Conservation (phyloP, 2,113 vertebrate species). For the Vulpes vulpes region DNA sequence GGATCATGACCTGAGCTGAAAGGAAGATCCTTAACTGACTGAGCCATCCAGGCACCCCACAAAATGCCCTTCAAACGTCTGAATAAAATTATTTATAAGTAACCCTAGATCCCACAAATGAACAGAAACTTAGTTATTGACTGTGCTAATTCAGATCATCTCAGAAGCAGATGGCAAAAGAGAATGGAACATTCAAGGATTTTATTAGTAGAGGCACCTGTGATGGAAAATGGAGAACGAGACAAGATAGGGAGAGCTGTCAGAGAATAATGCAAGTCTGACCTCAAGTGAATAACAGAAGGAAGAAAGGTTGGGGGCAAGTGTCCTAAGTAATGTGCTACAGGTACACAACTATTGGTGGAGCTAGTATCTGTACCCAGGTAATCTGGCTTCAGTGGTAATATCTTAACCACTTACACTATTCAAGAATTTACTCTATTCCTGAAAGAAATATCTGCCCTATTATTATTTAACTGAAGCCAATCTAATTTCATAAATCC, state of each 20-base stretch:
- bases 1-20: too few relatives aligned
- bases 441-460: not conserved
- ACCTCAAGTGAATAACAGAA: not conserved
- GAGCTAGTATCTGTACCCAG: not conserved
- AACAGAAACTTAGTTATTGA: conserved; percentile 12
- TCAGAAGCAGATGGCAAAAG: not conserved
- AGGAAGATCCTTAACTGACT: too few relatives aligned
- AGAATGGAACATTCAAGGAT: not conserved
- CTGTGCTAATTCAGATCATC: not conserved
- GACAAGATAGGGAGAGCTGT: not conserved
- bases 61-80: not conserved
- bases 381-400: not conserved
- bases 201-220: not conserved
- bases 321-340: not conserved
- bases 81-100: not conserved
- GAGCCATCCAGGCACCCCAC: too few relatives aligned
- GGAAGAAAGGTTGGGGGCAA: not conserved
- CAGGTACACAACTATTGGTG: not conserved
- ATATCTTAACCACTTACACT: not conserved
- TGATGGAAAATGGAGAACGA: not conserved
- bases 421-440: conserved; percentile 35
- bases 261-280: not conserved
- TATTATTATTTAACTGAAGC: conserved; percentile 4
- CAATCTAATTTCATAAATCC: conserved; percentile 16
- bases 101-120: not conserved